Percentiles rank a stretch among this genome's conserved stretches.
These are phyloP conservation scores for Tenthredo mesomela DNA, from an alignment of 2,888 invertebrate species.

Conservation along the genomic window DNA sequence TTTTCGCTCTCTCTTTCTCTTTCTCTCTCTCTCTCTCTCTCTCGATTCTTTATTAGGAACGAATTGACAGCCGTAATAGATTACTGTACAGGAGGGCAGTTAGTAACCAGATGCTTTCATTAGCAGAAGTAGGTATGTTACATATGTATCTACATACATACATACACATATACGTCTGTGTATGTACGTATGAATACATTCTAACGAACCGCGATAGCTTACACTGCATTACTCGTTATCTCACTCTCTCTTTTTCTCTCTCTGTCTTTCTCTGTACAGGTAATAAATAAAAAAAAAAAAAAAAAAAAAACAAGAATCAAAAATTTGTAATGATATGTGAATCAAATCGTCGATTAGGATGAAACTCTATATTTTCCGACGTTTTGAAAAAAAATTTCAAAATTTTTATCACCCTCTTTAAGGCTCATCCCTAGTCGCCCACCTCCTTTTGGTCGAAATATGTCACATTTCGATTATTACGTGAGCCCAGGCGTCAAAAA, in stretches of 20 bases:
- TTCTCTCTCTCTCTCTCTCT: too few species aligned
- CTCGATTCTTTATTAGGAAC: not conserved
- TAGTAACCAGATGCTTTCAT: conserved; percentile 47
- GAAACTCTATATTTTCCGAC: too few species aligned
- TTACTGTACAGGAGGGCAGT: conserved; percentile 17
- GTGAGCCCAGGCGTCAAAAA: too few species aligned
- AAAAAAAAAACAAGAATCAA: not conserved
- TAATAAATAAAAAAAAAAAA: not conserved
- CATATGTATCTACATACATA: not conserved
- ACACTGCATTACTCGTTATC: not conserved
- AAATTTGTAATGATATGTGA: not conserved
- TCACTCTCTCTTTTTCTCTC: not conserved
- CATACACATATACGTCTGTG: not conserved
- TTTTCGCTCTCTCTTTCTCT: not conserved
- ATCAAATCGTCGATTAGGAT: not conserved
- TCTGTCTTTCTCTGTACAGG: not conserved
- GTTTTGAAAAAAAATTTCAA: too few species aligned
- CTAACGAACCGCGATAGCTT: conserved; percentile 19
- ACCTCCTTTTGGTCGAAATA: too few species aligned
- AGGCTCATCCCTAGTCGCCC: too few species aligned
- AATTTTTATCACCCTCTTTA: too few species aligned
- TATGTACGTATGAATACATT: not conserved
- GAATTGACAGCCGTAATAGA: conserved; percentile 48
- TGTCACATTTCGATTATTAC: too few species aligned
- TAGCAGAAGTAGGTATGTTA: conserved; percentile 17